phyloP scores from a whole-genome alignment of 1,140 invertebrate genomes.

The Neuroterus valhalla region DNA sequence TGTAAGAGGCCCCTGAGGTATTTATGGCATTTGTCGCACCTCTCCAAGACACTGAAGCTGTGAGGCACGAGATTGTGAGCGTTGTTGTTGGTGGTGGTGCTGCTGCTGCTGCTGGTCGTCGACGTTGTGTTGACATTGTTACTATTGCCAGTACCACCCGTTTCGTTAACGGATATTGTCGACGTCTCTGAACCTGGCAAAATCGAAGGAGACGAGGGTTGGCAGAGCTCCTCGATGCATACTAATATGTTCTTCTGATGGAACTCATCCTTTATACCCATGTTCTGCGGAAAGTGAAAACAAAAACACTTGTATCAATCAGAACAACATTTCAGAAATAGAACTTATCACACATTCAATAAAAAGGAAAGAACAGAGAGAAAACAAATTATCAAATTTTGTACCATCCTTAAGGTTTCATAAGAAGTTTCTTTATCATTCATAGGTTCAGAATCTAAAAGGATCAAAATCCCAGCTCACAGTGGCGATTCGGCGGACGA shows the following conservation, averaged over 20 bases:
- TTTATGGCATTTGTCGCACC: conserved; percentile 86
- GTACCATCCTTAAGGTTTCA: no score
- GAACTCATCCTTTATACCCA: conserved; percentile 87
- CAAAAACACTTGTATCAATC: background rate
- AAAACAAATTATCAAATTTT: no score
- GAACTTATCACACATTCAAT: background rate
- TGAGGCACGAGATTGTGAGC: conserved; percentile 78
- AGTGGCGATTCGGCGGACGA: no score
- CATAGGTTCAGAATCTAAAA: no score
- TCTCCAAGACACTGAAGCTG: conserved; percentile 82
- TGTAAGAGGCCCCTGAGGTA: conserved; percentile 83
- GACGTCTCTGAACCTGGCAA: conserved; percentile 52
- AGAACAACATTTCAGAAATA: background rate
- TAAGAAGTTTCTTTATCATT: no score
- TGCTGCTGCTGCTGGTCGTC: conserved; percentile 53
- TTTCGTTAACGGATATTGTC: conserved; percentile 44
- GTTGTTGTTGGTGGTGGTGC: conserved; percentile 54
- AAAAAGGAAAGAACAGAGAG: background rate
- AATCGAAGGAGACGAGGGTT: conserved; percentile 59
- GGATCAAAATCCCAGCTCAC: no score
- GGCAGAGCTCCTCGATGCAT: conserved; percentile 83
- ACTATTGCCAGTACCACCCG: conserved; percentile 47
- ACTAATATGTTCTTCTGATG: conserved; percentile 84
- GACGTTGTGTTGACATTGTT: conserved; percentile 38
- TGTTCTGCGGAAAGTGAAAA: conserved; percentile 75